Evolutionary conservation across 2,113 vertebrate genomes (phyloP), one percentile per base, ranked within the genome.

Genomic region (Ariopsis seemanni): DNA sequence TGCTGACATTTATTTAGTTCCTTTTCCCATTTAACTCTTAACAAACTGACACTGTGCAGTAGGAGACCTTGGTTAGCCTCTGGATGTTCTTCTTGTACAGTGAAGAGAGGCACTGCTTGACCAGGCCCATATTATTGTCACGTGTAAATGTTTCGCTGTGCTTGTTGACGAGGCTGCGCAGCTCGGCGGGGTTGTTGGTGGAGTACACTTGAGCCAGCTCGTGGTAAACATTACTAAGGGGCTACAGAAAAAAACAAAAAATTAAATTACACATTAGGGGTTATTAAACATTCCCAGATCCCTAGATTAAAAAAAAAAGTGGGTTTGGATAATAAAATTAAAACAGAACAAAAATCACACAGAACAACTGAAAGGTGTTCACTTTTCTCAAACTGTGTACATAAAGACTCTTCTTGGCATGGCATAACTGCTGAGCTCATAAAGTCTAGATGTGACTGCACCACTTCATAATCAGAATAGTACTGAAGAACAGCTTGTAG

Each of bases 21-120:
- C 48, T 22, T 77, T 42, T 30, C 17, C 18, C 55, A 42, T 50
- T 22, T 0, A 30, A 58, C 69, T 42, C 69, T 52, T 22, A 55
- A 22, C 22, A 10, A 57, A 42, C 14, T 74, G 57, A 71, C 63
- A 50, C 1, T 34, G 71, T 20, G 18, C 20, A 7, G 15, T 25
- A 12, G 11, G 25, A 34, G n/a, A 99, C 98, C 97, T 99, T 99
- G 85, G 98, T 99, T 93, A 99, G 94, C 95, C 98, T 96, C 93
- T 99, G 98, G 90, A 99, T 99, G 92, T 99, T 99, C 95, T 99
- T 99, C 95, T 99, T 99, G 93, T 99, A 99, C 42, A 99, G 96
- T 58, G 98, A 99, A 22, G 98, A 99, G 92, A 99, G 93, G 93
- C 98, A 99, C 89, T 99, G 98, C 89, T 99, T 99, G 91, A 99